phyloP scores from a whole-genome alignment of 2,113 vertebrate genomes.

The Tichodroma muraria region DNA sequence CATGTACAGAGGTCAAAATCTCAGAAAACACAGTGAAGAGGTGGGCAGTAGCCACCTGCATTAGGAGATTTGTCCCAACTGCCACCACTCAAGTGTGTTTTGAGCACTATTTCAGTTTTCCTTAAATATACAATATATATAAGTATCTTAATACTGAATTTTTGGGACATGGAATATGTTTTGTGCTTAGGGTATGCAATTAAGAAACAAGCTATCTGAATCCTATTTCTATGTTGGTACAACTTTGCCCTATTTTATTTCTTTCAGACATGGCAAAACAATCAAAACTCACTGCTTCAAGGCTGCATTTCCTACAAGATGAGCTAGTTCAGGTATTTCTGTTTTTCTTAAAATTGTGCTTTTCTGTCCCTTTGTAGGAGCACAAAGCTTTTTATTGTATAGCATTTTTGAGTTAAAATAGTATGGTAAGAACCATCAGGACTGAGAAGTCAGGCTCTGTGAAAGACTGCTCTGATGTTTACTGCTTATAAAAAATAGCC shows the following conservation, averaged over 20 bases:
- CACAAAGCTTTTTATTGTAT: background rate
- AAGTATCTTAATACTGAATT: background rate
- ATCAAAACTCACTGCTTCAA: background rate
- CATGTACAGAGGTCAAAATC: background rate
- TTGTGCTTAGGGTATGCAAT: background rate
- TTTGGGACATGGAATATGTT: background rate
- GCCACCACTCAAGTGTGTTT: background rate
- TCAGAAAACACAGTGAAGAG: background rate
- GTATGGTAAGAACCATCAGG: background rate
- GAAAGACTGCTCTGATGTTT: background rate
- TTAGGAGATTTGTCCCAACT: background rate
- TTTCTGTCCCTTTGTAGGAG: background rate
- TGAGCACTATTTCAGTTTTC: background rate
- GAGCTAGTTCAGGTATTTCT: background rate
- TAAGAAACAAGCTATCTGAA: background rate
- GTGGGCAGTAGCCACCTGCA: background rate
- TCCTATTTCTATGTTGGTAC: background rate
- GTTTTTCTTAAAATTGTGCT: background rate
- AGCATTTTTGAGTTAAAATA: constrained; percentile 5
- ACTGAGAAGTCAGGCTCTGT: background rate
- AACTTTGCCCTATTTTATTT: background rate
- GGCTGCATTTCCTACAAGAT: background rate
- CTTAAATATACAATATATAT: background rate
- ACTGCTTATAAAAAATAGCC: background rate
- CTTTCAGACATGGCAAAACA: background rate